Evolutionary conservation across 2,113 vertebrate species (phyloP).

Genomic region (Colius striatus): DNA sequence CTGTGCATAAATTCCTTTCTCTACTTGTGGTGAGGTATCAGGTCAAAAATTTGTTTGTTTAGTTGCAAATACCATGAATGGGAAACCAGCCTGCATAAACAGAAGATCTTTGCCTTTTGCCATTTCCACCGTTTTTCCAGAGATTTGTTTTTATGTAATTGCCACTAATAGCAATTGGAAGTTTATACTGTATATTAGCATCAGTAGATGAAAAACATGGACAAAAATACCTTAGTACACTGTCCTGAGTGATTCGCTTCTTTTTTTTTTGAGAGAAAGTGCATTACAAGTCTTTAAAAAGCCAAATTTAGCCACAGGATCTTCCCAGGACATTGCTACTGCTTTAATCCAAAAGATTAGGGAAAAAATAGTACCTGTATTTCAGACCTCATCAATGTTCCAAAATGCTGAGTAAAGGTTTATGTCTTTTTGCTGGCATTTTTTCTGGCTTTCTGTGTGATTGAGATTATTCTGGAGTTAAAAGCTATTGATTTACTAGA

Average conservation of each 20-base stretch:
- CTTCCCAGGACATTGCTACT: neutral
- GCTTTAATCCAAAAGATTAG: constrained; percentile 4
- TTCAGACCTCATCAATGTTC: neutral
- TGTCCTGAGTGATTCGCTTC: neutral
- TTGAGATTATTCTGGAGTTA: neutral
- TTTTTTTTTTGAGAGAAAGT: neutral
- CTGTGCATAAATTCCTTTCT: neutral
- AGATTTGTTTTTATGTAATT: neutral
- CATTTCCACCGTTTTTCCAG: neutral
- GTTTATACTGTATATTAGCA: neutral
- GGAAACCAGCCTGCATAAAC: neutral
- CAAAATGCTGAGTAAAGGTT: constrained; percentile 32
- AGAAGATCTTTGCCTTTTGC: neutral
- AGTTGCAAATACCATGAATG: neutral
- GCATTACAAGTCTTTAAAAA: neutral
- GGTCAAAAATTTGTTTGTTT: neutral
- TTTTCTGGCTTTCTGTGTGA: neutral
- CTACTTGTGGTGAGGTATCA: neutral
- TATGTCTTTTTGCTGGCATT: neutral
- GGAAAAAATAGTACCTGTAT: neutral
- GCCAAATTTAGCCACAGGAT: neutral
- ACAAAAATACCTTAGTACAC: neutral
- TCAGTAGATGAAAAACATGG: neutral
- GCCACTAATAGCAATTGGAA: neutral
- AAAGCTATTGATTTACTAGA: constrained; percentile 7